phyloP scores from a whole-genome alignment of 1,140 invertebrate species.

The Bombus confusus region DNA sequence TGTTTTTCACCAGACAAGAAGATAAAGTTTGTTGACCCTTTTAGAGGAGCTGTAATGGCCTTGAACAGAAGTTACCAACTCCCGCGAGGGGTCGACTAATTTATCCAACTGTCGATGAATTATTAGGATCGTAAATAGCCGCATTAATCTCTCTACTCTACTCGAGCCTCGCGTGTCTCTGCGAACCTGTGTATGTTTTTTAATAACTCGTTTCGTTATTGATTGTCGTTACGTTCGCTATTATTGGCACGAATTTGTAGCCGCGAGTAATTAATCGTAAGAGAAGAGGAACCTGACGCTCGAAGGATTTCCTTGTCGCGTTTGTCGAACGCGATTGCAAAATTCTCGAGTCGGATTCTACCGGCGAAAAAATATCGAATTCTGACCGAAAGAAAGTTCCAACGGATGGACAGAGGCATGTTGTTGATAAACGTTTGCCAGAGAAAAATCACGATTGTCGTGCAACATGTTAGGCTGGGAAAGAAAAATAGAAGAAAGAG shows the following conservation, averaged over 20 bases:
- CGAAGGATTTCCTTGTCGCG: not conserved
- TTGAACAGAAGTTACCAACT: not conserved
- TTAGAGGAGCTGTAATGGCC: not conserved
- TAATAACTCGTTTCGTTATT: not conserved
- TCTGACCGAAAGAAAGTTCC: not conserved
- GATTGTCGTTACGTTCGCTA: not conserved
- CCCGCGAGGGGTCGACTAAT: not conserved
- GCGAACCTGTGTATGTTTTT: not conserved
- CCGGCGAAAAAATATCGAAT: slow-evolving; percentile 23
- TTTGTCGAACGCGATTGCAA: not conserved
- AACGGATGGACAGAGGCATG: not conserved
- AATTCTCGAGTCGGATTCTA: not conserved
- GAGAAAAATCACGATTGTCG: slow-evolving; percentile 14
- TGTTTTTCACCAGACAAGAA: not conserved
- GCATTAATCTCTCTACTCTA: not conserved
- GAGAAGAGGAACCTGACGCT: not conserved
- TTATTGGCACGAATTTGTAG: not conserved
- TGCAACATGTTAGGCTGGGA: slow-evolving; percentile 18
- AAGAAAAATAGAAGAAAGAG: not conserved
- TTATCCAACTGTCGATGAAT: slow-evolving; percentile 3
- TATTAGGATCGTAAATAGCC: not conserved
- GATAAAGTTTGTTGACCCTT: slow-evolving; percentile 1
- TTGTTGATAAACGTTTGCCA: slow-evolving; percentile 37
- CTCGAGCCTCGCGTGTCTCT: not conserved
- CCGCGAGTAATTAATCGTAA: not conserved